phyloP scores from a whole-genome alignment of 2,888 invertebrate species.

The Scelioninae gen. 2 region DNA sequence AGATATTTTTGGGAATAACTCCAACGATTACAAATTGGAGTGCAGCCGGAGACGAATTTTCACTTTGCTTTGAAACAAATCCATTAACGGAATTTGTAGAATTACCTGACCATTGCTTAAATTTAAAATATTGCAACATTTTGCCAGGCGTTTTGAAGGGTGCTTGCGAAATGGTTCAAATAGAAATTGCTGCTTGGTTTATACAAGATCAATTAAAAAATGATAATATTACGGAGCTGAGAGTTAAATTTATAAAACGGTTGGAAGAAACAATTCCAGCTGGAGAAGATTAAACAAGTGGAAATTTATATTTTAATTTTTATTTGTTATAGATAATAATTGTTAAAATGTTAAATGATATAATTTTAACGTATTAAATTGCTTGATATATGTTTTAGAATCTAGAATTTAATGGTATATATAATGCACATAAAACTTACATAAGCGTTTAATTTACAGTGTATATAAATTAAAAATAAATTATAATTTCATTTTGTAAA shows the following conservation, averaged over 20 bases:
- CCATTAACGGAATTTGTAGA: conserved; percentile 98
- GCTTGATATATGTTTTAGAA: background rate
- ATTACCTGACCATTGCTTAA: conserved; percentile 88
- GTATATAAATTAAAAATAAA: no score
- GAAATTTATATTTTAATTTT: background rate
- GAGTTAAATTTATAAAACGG: conserved; percentile 95
- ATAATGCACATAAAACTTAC: no score
- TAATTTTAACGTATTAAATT: conserved; percentile 1
- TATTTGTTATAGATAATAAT: conserved; percentile 19
- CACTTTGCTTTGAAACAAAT: conserved; percentile 94
- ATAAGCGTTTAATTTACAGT: no score
- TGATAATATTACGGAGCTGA: conserved; percentile 93
- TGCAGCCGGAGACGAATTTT: conserved; percentile 96
- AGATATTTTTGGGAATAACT: conserved; percentile 85
- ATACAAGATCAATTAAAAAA: conserved; percentile 96
- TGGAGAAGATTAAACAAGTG: conserved; percentile 88
- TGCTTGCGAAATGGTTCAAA: conserved; percentile 98
- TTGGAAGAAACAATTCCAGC: conserved; percentile 98
- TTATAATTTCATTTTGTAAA: no score
- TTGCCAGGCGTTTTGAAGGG: conserved; percentile 94
- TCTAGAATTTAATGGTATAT: no score
- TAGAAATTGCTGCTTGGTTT: conserved; percentile 96
- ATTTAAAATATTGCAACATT: conserved; percentile 93
- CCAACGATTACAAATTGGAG: conserved; percentile 97
- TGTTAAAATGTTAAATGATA: conserved; percentile 7